Conservation (phyloP, 1,140 invertebrate genomes). For the Potamilus streckersoni region DNA sequence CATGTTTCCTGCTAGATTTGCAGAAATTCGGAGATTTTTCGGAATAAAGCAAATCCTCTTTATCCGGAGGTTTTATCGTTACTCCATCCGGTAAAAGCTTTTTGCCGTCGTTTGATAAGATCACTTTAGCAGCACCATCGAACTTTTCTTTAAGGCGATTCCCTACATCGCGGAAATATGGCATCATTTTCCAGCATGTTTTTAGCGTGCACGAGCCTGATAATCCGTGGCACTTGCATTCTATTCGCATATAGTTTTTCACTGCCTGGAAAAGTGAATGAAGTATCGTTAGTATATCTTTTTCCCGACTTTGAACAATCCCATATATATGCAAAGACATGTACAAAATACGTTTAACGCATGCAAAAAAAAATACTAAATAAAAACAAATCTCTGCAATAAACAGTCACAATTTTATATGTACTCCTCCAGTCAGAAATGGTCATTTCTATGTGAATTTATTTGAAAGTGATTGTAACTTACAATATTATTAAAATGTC, state of each 20-base stretch:
- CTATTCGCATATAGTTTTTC: slow-evolving; percentile 51
- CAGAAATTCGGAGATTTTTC: slow-evolving; percentile 93
- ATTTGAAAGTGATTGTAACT: too few relatives aligned
- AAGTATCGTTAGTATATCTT: too few relatives aligned
- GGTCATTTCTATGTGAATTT: too few relatives aligned
- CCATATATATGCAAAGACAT: too few relatives aligned
- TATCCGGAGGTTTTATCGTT: slow-evolving; percentile 79
- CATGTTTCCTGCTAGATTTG: slow-evolving; percentile 64
- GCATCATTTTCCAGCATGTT: slow-evolving; percentile 94
- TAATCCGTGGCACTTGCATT: slow-evolving; percentile 95
- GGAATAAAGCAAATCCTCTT: slow-evolving; percentile 88
- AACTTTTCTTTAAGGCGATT: slow-evolving; percentile 85
- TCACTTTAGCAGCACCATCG: slow-evolving; percentile 81
- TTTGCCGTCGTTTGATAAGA: slow-evolving; percentile 62
- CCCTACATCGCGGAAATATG: slow-evolving; percentile 85
- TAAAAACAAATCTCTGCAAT: too few relatives aligned
- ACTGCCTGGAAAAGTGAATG: slow-evolving; percentile 48
- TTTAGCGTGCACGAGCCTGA: slow-evolving; percentile 94
- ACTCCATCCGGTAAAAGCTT: slow-evolving; percentile 48
- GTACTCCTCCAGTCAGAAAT: too few relatives aligned
- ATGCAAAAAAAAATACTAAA: too few relatives aligned
- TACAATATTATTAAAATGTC: too few relatives aligned
- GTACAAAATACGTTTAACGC: too few relatives aligned
- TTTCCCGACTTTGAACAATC: too few relatives aligned
- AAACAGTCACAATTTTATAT: too few relatives aligned